These are phyloP conservation scores for Clarias pachynema DNA, from an alignment of 2,797 vertebrate species.

Conservation along the genomic window DNA sequence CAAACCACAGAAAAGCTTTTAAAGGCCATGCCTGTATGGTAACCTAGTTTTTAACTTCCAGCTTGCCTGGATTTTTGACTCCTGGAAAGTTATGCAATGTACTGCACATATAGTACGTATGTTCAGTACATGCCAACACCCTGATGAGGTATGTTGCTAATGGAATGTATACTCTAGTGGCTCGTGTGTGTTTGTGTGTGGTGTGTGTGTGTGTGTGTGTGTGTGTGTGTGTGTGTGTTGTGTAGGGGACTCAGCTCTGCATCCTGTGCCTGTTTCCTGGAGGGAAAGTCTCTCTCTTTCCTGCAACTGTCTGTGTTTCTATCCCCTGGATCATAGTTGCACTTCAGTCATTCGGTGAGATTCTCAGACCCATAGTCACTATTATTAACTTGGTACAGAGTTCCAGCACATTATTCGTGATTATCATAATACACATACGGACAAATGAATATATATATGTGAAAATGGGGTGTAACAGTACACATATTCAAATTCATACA, in stretches of 20 bases:
- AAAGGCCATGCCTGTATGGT: background rate
- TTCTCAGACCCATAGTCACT: background rate
- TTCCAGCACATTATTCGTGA: background rate
- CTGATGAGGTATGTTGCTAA: background rate
- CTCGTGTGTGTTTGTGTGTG: background rate
- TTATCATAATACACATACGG: background rate
- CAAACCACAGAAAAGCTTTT: slow-evolving; percentile 1
- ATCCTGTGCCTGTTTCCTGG: slow-evolving; percentile 53
- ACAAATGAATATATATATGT: background rate
- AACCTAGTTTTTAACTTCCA: background rate
- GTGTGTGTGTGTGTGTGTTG: background rate
- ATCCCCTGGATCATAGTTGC: slow-evolving; percentile 27
- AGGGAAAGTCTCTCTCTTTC: slow-evolving; percentile 53
- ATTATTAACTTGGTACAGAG: background rate
- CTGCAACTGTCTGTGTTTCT: slow-evolving; percentile 39
- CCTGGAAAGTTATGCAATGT: background rate
- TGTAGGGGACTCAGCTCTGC: slow-evolving; percentile 1
- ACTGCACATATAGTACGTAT: background rate
- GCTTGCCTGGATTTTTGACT: background rate
- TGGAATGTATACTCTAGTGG: background rate
- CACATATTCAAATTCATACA: no score
- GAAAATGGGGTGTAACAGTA: no score
- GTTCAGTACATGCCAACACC: background rate
- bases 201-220: background rate
- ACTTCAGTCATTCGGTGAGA: slow-evolving; percentile 15